Evolutionary conservation across 2,888 invertebrate genomes (phyloP).

Genomic region (Luperina testacea): DNA sequence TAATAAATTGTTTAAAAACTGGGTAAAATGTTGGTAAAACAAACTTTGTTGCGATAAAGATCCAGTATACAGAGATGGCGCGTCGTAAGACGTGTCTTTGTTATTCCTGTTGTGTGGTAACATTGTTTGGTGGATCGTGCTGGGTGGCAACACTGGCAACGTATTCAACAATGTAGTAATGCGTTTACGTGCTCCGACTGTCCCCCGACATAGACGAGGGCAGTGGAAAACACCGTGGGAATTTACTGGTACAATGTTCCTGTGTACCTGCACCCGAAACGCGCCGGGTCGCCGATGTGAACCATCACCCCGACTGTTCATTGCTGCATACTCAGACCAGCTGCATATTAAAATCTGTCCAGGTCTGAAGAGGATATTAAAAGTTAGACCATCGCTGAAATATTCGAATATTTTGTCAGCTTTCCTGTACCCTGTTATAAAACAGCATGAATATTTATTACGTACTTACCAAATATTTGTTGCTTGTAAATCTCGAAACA

Average conservation of each 20-base stretch:
- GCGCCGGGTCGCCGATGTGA: not conserved
- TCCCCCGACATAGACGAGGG: constrained; percentile 35
- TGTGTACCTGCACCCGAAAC: constrained; percentile 1
- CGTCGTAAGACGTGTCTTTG: constrained; percentile 44
- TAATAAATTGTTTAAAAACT: constrained; percentile 60
- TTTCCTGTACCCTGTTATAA: constrained; percentile 16
- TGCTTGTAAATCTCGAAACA: constrained; percentile 43
- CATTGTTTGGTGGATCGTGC: constrained; percentile 48
- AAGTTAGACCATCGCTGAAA: constrained; percentile 11
- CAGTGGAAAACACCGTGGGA: constrained; percentile 51
- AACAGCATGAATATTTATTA: constrained; percentile 47
- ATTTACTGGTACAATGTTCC: constrained; percentile 40
- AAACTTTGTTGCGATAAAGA: constrained; percentile 59
- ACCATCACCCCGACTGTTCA: not conserved
- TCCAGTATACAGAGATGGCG: constrained; percentile 14
- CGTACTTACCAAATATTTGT: constrained; percentile 52
- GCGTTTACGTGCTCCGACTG: constrained; percentile 63
- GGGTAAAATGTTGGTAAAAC: constrained; percentile 52
- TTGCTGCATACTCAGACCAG: constrained; percentile 19
- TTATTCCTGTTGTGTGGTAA: constrained; percentile 58
- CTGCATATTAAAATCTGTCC: constrained; percentile 25
- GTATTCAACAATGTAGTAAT: constrained; percentile 62
- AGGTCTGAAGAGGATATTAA: constrained; percentile 29
- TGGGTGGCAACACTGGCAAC: constrained; percentile 42
- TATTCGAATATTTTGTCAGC: constrained; percentile 39